Conservation (phyloP, 2,888 invertebrate species). For the Melinopterus prodromus region DNA sequence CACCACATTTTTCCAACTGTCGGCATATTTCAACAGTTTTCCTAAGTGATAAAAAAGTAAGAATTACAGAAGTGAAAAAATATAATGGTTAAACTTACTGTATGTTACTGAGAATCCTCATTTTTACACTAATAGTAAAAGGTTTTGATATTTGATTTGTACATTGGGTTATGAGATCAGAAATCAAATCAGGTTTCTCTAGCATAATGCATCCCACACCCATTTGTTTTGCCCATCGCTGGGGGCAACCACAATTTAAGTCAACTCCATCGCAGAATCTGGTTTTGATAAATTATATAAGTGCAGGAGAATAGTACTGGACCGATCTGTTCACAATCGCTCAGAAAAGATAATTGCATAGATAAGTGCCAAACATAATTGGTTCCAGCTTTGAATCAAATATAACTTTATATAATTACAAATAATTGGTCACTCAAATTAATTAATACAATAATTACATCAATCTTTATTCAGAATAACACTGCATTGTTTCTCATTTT, state of each 20-base stretch:
- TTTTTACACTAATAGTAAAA: conserved; percentile 92
- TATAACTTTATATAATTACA: too few relatives aligned
- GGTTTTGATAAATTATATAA: conserved; percentile 23
- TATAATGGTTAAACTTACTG: conserved; percentile 54
- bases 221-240: conserved; percentile 91
- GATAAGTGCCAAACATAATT: too few relatives aligned
- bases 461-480: too few relatives aligned
- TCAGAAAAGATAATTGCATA: too few relatives aligned
- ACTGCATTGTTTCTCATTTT: too few relatives aligned
- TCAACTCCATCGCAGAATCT: conserved; percentile 92
- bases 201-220: conserved; percentile 89
- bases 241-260: conserved; percentile 97
- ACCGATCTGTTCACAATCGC: not conserved
- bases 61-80: conserved; percentile 4
- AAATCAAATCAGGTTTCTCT: conserved; percentile 82
- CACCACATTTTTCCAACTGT: conserved; percentile 85
- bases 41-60: conserved; percentile 49
- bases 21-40: conserved; percentile 83
- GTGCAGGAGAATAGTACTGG: not conserved
- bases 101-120: conserved; percentile 79
- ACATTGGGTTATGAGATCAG: conserved; percentile 81
- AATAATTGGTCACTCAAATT: too few relatives aligned
- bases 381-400: too few relatives aligned
- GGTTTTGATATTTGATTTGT: conserved; percentile 73
- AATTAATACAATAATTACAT: too few relatives aligned